Conservation (phyloP, 2,888 invertebrate species). For the Lasioglossum marginatum region DNA sequence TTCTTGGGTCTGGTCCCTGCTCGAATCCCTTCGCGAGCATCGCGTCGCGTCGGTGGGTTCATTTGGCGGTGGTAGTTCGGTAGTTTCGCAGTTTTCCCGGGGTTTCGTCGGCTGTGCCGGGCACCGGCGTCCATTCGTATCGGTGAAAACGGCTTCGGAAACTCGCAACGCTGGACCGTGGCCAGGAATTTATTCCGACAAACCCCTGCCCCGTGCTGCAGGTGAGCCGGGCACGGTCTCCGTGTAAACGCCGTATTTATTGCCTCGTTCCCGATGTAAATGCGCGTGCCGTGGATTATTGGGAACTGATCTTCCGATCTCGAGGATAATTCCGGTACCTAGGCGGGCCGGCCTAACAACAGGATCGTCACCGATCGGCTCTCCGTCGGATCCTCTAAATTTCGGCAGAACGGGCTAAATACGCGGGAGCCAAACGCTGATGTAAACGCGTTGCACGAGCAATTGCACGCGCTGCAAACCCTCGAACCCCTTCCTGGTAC, state of each 20-base stretch:
- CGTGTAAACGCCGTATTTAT: slow-evolving; percentile 79
- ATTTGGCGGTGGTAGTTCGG: slow-evolving; percentile 63
- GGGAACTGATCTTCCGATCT: slow-evolving; percentile 76
- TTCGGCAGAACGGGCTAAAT: slow-evolving; percentile 49
- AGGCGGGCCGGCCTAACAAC: slow-evolving; percentile 36
- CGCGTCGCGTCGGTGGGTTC: slow-evolving; percentile 43
- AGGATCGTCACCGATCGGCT: slow-evolving; percentile 33
- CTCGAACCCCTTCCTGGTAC: slow-evolving; percentile 2
- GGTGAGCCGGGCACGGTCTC: slow-evolving; percentile 64
- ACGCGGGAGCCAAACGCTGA: slow-evolving; percentile 29
- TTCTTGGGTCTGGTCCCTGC: not conserved
- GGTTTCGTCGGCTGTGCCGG: slow-evolving; percentile 57
- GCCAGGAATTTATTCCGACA: slow-evolving; percentile 79
- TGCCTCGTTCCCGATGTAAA: slow-evolving; percentile 78
- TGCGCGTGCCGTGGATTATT: slow-evolving; percentile 79
- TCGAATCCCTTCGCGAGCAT: slow-evolving; percentile 34
- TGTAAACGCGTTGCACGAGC: slow-evolving; percentile 54
- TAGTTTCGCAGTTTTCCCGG: slow-evolving; percentile 74
- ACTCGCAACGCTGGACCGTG: slow-evolving; percentile 76
- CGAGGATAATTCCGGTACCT: slow-evolving; percentile 71
- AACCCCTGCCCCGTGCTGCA: slow-evolving; percentile 50
- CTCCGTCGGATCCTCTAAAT: slow-evolving; percentile 42
- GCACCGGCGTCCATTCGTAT: slow-evolving; percentile 76
- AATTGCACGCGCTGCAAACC: slow-evolving; percentile 49
- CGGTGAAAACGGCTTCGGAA: slow-evolving; percentile 72